Evolutionary conservation across 37 sponge, comb jelly and placozoan genomes (phyloP).

Genomic region (Oscarella lobularis): DNA sequence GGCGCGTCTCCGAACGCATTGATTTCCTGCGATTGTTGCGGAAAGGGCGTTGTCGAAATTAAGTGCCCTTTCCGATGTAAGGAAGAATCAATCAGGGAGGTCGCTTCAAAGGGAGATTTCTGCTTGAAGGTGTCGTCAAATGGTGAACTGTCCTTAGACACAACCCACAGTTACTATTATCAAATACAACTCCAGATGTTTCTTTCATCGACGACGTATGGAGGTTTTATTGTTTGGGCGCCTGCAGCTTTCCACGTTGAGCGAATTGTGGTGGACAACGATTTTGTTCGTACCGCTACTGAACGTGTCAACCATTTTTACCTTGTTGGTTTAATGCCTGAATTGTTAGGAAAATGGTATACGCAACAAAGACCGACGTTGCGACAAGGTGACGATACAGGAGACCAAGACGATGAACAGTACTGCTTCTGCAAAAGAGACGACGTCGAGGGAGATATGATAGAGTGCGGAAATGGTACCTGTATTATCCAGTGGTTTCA

Average conservation of each 20-base stretch:
- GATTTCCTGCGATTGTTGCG: slow-evolving; percentile 31
- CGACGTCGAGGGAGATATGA: background rate
- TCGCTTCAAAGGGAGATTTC: slow-evolving; percentile 5
- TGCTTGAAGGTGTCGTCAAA: slow-evolving; percentile 2
- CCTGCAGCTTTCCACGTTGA: background rate
- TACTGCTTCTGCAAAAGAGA: background rate
- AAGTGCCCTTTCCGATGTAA: slow-evolving; percentile 30
- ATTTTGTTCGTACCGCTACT: background rate
- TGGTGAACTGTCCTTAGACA: background rate
- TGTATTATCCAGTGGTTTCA: background rate
- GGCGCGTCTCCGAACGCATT: slow-evolving; percentile 39
- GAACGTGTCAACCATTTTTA: background rate
- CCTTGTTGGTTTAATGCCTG: background rate
- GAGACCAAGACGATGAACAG: background rate
- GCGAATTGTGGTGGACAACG: background rate
- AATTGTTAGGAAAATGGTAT: slow-evolving; percentile 3
- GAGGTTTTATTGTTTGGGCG: slow-evolving; percentile 37
- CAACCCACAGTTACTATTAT: slow-evolving; percentile 20
- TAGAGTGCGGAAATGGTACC: background rate
- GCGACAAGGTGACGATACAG: background rate
- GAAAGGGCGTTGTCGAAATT: slow-evolving; percentile 29
- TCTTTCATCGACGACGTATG: slow-evolving; percentile 12
- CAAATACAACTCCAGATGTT: slow-evolving; percentile 37
- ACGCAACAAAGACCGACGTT: background rate
- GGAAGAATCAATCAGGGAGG: slow-evolving; percentile 12